A percentile compares a stretch with the other conserved stretches of the same genome.
These are phyloP conservation scores for Hydrozoanthus tunicans DNA, from an alignment of 64 coral and sea anemone species.

Conservation along the genomic window DNA sequence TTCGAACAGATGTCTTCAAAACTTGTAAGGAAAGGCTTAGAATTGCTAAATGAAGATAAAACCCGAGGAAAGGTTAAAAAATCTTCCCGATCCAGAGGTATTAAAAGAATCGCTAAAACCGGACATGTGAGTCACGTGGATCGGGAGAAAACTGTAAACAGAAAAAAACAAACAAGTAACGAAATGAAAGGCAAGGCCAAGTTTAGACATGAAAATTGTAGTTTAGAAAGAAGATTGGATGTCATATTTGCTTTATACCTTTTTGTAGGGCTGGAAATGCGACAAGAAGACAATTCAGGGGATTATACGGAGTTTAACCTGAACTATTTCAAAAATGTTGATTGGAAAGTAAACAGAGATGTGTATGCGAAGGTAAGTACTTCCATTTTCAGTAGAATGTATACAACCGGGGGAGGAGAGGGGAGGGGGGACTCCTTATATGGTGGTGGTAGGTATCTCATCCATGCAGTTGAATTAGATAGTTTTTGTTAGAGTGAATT, in stretches of 20 bases:
- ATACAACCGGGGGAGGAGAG: no score
- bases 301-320: slow-evolving; percentile 79
- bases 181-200: slow-evolving; percentile 13
- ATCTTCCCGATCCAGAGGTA: not conserved
- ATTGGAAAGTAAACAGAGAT: slow-evolving; percentile 80
- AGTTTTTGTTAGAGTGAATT: no score
- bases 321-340: slow-evolving; percentile 72
- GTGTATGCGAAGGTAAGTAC: slow-evolving; percentile 67
- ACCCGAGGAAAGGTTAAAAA: not conserved
- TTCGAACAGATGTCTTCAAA: slow-evolving; percentile 66
- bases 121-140: not conserved
- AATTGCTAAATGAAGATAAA: slow-evolving; percentile 57
- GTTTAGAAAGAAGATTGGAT: not conserved
- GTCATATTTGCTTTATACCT: not conserved
- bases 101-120: not conserved
- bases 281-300: slow-evolving; percentile 3
- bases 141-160: not conserved
- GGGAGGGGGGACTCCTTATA: no score
- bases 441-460: no score
- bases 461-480: no score
- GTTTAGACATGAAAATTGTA: not conserved
- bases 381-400: no score
- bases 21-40: slow-evolving; percentile 83
- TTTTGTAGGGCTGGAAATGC: slow-evolving; percentile 2
- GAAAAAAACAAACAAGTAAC: not conserved